Conservation (phyloP, 2,888 invertebrate genomes). For the Spilarctia lutea region DNA sequence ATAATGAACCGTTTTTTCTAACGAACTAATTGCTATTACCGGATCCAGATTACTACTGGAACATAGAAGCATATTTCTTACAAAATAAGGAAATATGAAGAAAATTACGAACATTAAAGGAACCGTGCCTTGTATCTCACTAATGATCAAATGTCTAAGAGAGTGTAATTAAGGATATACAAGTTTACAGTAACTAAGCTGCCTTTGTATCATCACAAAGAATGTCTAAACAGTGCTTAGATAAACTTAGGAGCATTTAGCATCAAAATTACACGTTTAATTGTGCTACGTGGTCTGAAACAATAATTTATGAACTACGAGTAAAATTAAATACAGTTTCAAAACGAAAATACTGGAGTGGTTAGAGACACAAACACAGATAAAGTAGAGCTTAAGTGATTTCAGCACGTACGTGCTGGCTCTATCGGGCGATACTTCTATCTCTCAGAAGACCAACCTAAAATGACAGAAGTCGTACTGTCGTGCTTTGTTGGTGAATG, state of each 20-base stretch:
- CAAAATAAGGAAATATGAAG: not conserved
- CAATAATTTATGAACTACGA: not conserved
- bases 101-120: constrained; percentile 24
- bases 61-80: not conserved
- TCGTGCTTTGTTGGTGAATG: too few species aligned
- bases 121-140: constrained; percentile 9
- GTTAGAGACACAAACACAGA: too few species aligned
- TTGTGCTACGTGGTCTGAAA: not conserved
- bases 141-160: constrained; percentile 33
- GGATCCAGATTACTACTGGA: not conserved
- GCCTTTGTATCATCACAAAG: not conserved
- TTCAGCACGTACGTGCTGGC: too few species aligned
- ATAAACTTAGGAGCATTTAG: not conserved
- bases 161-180: constrained; percentile 25
- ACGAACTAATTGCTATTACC: not conserved
- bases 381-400: too few species aligned
- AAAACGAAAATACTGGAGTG: too few species aligned
- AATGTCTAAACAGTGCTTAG: not conserved
- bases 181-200: not conserved
- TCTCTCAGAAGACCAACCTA: too few species aligned
- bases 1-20: not conserved
- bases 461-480: too few species aligned
- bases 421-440: too few species aligned
- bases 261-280: not conserved
- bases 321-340: not conserved